Evolutionary conservation across 2,797 vertebrate genomes (phyloP).

Genomic region (Neosalanx taihuensis): DNA sequence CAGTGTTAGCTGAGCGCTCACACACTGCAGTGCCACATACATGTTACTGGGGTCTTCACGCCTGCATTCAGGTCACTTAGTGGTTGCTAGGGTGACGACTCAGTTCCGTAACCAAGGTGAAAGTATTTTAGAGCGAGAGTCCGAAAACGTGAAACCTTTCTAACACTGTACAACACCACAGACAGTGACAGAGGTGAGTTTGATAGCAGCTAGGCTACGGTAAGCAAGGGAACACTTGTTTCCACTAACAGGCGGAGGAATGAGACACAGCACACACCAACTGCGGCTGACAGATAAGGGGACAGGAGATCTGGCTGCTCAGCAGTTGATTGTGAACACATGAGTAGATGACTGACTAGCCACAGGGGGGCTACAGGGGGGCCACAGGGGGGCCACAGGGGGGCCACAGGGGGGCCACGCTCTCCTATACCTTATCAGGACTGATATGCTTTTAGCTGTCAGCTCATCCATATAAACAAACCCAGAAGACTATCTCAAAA

Average conservation of each 20-base stretch:
- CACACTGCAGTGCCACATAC: too few relatives aligned
- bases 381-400: neutral
- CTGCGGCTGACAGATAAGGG: slow-evolving; percentile 64
- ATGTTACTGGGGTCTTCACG: neutral
- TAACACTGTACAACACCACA: too few relatives aligned
- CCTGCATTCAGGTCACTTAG: neutral
- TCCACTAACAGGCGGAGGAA: slow-evolving; percentile 27
- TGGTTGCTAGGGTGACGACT: neutral
- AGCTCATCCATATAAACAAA: slow-evolving; percentile 31
- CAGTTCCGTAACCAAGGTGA: neutral
- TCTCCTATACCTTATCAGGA: slow-evolving; percentile 50
- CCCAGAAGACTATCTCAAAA: neutral
- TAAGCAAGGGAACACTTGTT: slow-evolving; percentile 4
- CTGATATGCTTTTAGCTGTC: slow-evolving; percentile 26
- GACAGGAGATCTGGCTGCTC: slow-evolving; percentile 39
- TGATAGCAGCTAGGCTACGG: slow-evolving; percentile 6
- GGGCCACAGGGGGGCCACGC: slow-evolving; percentile 39
- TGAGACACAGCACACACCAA: slow-evolving; percentile 39
- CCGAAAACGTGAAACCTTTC: neutral
- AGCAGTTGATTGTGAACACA: slow-evolving; percentile 42
- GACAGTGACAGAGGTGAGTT: neutral
- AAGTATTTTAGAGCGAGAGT: neutral
- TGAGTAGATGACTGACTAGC: slow-evolving; percentile 19
- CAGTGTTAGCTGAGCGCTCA: too few relatives aligned
- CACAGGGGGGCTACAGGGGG: neutral